Base-by-base conservation (phyloP, 2,797 vertebrate genomes). In the Pseudomugil gertrudae region DNA sequence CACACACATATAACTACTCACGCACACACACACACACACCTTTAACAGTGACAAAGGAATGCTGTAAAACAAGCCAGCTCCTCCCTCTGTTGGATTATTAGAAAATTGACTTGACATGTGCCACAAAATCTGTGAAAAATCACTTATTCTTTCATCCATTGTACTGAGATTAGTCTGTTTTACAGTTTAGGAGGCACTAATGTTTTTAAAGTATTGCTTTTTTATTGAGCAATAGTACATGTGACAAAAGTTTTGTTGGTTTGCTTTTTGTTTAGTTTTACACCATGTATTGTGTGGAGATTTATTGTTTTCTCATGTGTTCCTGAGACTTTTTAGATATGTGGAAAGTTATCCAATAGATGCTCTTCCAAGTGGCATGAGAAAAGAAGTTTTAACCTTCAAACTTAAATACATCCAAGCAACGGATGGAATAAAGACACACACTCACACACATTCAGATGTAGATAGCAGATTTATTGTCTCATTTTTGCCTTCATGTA, bases 381-480 rank as follows among this genome's bases (percentile, higher is more conserved):
- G 24, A 47, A 27, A 66, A 5, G 2, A 21, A 36, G 36, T 4
- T 17, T 38, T 38, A 17, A 17, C 27, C 17, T 36, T 9, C 14
- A 26, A 15, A 7, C 19, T 29, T 10, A 1, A 15, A 27, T 23
- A 5, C 11, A 15, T 23, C 29, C 38, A 17, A 60, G 7, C 8
- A 52, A 58, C 48, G n/a, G 4, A 54, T 32, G 11, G 35, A 0
- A 15, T 2, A 7, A 55, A 51, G 19, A 79, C 38, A 66, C 24
- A 32, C 40, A 61, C 8, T 65, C 10, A 26, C 29, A 58, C 29
- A 70, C 43, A 61, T 29, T 60, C 27, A 40, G n/a, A 13, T 64
- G 35, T 52, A 57, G 59, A 60, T 11, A 50, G 54, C 53, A 60
- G 21, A 82, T 90, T 89, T 89, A 86, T 90, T 90, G 1, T 63